A percentile compares a stretch with the other conserved stretches of the same genome.
Conservation (phyloP, 2,888 invertebrate genomes). For the Drosophila macrothrix region DNA sequence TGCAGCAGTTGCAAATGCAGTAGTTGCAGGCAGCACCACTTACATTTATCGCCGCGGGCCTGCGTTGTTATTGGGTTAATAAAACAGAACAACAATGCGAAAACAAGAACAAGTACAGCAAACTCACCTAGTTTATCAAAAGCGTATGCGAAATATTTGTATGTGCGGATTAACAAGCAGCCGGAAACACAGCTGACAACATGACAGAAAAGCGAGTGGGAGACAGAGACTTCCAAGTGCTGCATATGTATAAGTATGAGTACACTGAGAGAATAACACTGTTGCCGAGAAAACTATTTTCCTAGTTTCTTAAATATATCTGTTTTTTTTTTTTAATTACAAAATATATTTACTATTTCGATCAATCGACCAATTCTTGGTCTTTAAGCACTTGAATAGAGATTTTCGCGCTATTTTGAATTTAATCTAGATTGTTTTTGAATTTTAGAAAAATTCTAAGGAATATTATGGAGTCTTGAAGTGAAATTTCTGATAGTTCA, state of each 20-base stretch:
- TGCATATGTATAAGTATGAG: background rate
- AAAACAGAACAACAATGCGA: constrained; percentile 66
- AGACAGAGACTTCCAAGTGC: constrained; percentile 24
- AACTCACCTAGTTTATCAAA: constrained; percentile 65
- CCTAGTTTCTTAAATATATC: background rate
- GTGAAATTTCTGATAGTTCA: background rate
- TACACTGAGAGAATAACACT: background rate
- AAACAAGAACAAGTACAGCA: constrained; percentile 13
- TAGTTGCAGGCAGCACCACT: constrained; percentile 1
- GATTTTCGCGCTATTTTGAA: background rate
- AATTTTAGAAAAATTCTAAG: background rate
- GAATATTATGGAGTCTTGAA: background rate
- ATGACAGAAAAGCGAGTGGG: background rate
- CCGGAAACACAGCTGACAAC: constrained; percentile 26
- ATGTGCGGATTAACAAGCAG: constrained; percentile 72
- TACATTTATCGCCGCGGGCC: constrained; percentile 40
- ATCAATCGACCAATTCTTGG: too few species aligned
- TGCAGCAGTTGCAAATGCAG: constrained; percentile 7
- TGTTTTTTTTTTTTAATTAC: background rate
- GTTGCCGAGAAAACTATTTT: background rate
- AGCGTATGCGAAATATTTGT: constrained; percentile 70
- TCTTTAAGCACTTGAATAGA: too few species aligned
- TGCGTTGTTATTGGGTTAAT: constrained; percentile 78
- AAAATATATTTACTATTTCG: background rate
- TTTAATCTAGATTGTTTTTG: background rate